Evolutionary conservation across 2,888 invertebrate species (phyloP), one percentile per base, ranked within the genome.

Genomic region (Amiota communis): DNA sequence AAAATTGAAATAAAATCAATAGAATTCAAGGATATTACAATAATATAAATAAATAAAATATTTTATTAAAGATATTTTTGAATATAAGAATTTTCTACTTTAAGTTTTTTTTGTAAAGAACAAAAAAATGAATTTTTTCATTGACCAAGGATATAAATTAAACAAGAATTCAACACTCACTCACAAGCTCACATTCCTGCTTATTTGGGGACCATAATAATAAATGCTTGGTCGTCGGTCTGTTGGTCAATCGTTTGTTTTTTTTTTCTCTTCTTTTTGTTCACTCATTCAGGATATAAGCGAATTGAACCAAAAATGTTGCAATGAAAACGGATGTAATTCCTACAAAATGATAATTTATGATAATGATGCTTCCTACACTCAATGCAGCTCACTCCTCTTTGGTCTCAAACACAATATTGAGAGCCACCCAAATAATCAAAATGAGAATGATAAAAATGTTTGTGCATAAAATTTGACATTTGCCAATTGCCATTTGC

Each of bases 281-380:
- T n/a, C 59, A 59, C 15, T 36, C 6, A 36, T 36, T 36, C 68
- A 47, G 68, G 68, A 68, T 68, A 68, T 68, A 56, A 46, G 23
- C 53, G 48, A 15, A 68, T 56, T 48, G 68, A 51, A 68, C 36
- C 80, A 83, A 83, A 83, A 83, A 80, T 78, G 84, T 72, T 23
- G 23, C 36, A 59, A 59, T 59, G 49, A 70, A 70, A 72, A 77
- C 87, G 87, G 87, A 87, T 84, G 86, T 87, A 87, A 87, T 87
- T 88, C 86, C 88, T 87, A 83, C 86, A 87, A 87, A 87, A 87
- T 88, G 87, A 87, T 88, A 87, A 87, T 87, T 87, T 87, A 87
- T 87, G 88, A 86, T 87, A 87, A 87, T 87, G 87, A 88, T 87
- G 86, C 86, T 85, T 85, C 85, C 85, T 82, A 80, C 84, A 84